Evolutionary conservation across 2,797 vertebrate genomes (phyloP).

Genomic region (Martes flavigula): DNA sequence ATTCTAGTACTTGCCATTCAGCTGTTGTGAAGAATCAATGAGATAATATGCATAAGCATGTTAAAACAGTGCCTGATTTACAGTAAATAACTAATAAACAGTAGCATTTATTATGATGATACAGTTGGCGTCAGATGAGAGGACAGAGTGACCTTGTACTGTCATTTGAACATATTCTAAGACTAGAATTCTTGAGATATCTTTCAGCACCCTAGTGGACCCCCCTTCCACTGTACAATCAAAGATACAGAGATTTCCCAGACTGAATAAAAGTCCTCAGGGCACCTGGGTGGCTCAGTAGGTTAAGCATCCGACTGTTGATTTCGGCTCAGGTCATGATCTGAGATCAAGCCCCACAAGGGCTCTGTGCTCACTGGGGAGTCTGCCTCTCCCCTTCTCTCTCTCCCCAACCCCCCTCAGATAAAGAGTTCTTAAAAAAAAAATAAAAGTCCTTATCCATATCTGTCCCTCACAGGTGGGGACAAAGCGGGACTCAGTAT

Average conservation of each 20-base stretch:
- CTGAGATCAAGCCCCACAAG: not conserved
- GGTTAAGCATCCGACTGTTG: not conserved
- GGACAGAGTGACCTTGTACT: not conserved
- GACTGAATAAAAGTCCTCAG: not conserved
- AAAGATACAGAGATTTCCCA: slow-evolving; percentile 1
- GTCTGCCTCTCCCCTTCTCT: not conserved
- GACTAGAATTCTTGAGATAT: not conserved
- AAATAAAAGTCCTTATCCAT: not conserved
- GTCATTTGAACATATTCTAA: not conserved
- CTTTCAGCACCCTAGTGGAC: not conserved
- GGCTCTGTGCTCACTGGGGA: not conserved
- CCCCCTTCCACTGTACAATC: not conserved
- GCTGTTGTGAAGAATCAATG: not conserved
- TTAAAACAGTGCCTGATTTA: not conserved
- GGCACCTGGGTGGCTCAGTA: not conserved
- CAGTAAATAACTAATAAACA: not conserved
- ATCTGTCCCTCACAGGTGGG: not conserved
- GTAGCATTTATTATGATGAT: not conserved
- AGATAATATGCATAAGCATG: not conserved
- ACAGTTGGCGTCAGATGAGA: not conserved
- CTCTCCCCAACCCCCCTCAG: not conserved
- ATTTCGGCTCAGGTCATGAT: not conserved
- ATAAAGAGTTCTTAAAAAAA: not conserved
- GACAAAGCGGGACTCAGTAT: not conserved
- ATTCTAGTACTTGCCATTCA: not conserved